Base-by-base conservation (phyloP, 1,140 invertebrate genomes). In the Neotoxoptera formosana region DNA sequence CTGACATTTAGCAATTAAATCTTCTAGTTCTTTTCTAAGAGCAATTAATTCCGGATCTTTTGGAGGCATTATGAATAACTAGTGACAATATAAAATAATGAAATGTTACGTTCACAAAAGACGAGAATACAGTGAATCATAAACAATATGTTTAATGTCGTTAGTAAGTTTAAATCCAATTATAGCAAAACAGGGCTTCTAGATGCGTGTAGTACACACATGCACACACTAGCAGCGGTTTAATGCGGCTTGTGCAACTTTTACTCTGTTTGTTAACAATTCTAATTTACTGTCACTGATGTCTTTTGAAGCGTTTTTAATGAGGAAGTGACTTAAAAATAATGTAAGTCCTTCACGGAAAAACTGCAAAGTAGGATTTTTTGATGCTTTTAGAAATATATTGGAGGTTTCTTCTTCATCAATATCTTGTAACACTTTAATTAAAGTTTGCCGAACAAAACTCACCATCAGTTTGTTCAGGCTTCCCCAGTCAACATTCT, bases 251-350 rank as follows among this genome's bases (percentile, higher is more conserved):
- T 93, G 91, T 53, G 91, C 91, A 30, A 36, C 48, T 45, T 93
- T 93, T 84, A 93, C 91, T 84, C 48, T 51, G 9, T 86, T 86
- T 30, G 91, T 93, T 53, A 93, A 83, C 81, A 93, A 53, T 88
- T 93, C 93, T 94, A 96, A 95, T 93, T 97, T 95, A 17, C 96
- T 94, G 0, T 96, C 95, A 7, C 96, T 93, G 17, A 96, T 93
- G 11, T 94, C 90, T 11, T 94, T 94, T 45, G 95, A 95, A 6
- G 96, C 95, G 94, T 97, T 97, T 95, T 96, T 96, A 3, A 97
- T 94, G 0, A 98, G 94, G 94, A 98, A 98, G 95, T 98, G 97
- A 95, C 96, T 97, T 94, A 98, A 96, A 94, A 98, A 98, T 17
- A 98, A 95, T 93, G 96, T 95, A 2, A 98, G 95, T 93, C 97